Evolutionary conservation across 2,113 vertebrate species (phyloP).

Genomic region (Eidolon helvum): DNA sequence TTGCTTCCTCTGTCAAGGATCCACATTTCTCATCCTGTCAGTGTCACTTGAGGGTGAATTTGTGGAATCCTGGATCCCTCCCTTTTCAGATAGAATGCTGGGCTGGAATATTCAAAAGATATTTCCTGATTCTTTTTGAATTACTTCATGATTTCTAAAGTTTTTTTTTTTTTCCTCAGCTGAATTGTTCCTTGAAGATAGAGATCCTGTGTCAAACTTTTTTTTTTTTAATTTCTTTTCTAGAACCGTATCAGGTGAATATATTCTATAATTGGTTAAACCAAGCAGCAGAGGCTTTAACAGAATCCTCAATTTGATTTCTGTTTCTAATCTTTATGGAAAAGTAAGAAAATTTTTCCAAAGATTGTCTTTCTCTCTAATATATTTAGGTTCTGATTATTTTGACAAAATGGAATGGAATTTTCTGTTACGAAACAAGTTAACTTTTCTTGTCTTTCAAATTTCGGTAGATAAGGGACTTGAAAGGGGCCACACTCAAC

Average conservation of each 20-base stretch:
- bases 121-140: background rate
- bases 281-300: background rate
- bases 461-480: background rate
- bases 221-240: background rate
- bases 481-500: background rate
- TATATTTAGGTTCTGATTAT: constrained; percentile 6
- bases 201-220: background rate
- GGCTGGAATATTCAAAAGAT: background rate
- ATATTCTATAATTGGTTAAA: background rate
- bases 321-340: background rate
- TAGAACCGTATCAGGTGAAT: background rate
- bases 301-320: background rate
- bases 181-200: background rate
- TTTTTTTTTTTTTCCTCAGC: background rate
- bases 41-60: background rate
- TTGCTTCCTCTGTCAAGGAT: background rate
- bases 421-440: background rate
- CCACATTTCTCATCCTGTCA: background rate
- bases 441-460: background rate
- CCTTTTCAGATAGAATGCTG: background rate
- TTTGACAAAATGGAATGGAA: background rate
- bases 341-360: background rate
- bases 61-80: background rate
- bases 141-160: background rate
- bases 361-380: background rate